Conservation (phyloP, 2,888 invertebrate species). For the Charanyca ferruginea region DNA sequence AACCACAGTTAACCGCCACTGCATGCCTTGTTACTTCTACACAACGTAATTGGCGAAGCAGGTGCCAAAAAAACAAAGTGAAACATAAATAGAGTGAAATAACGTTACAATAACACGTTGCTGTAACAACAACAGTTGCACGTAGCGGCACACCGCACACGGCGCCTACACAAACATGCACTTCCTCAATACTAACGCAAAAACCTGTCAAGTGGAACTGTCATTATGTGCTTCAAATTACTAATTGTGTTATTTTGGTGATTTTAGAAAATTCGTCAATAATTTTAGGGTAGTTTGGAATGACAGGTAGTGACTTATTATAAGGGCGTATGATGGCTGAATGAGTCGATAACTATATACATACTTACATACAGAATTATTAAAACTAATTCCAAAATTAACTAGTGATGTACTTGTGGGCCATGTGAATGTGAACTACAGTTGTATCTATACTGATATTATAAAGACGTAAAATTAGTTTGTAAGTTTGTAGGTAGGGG, state of each 20-base stretch:
- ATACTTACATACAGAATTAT: no score
- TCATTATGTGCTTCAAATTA: slow-evolving; percentile 62
- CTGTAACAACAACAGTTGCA: slow-evolving; percentile 44
- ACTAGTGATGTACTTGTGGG: no score
- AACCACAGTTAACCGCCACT: not conserved
- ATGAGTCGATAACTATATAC: no score
- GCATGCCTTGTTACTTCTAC: not conserved
- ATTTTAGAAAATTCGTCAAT: slow-evolving; percentile 14
- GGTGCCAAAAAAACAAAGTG: slow-evolving; percentile 21
- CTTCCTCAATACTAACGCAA: slow-evolving; percentile 55
- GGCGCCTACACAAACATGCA: slow-evolving; percentile 57
- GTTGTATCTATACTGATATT: no score
- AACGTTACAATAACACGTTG: slow-evolving; percentile 28
- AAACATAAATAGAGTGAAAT: slow-evolving; percentile 5
- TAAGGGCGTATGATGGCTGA: not conserved
- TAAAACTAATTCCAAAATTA: no score
- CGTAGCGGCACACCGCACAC: slow-evolving; percentile 38
- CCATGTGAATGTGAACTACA: no score
- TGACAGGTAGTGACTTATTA: slow-evolving; percentile 29
- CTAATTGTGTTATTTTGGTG: slow-evolving; percentile 48
- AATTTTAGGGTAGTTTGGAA: slow-evolving; percentile 20
- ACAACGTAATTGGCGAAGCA: slow-evolving; percentile 12
- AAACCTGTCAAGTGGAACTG: slow-evolving; percentile 53
- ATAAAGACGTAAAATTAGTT: no score
- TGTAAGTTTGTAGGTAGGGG: no score